Conservation (phyloP, 2,113 vertebrate genomes). For the Mionectes macconnelli region DNA sequence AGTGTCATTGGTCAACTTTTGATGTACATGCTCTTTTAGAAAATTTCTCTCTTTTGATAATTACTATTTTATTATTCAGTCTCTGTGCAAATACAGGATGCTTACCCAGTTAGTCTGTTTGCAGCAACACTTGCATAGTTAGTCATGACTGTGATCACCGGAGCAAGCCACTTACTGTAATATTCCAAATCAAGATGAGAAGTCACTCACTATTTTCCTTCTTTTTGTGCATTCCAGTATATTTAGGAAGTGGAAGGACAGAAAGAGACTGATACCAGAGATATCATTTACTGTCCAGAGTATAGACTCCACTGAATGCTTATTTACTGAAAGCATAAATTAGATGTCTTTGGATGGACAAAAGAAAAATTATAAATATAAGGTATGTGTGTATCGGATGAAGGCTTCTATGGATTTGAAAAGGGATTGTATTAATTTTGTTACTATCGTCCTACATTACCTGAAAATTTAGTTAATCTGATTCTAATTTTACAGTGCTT, state of each 20-base stretch:
- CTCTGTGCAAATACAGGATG: not conserved
- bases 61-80: not conserved
- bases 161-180: not conserved
- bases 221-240: not conserved
- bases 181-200: not conserved
- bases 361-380: not conserved
- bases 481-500: not conserved
- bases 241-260: not conserved
- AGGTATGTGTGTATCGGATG: not conserved
- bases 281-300: not conserved
- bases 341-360: not conserved
- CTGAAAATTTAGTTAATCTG: not conserved
- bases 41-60: not conserved
- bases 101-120: not conserved
- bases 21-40: not conserved
- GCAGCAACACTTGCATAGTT: not conserved
- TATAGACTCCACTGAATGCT: not conserved
- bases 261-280: not conserved
- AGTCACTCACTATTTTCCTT: not conserved
- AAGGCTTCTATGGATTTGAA: not conserved
- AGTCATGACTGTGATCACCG: not conserved
- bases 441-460: not conserved
- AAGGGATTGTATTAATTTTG: not conserved
- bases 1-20: not conserved
- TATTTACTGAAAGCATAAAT: not conserved